Evolutionary conservation across 2,113 vertebrate species (phyloP).

Genomic region (Zosterops japonicus): DNA sequence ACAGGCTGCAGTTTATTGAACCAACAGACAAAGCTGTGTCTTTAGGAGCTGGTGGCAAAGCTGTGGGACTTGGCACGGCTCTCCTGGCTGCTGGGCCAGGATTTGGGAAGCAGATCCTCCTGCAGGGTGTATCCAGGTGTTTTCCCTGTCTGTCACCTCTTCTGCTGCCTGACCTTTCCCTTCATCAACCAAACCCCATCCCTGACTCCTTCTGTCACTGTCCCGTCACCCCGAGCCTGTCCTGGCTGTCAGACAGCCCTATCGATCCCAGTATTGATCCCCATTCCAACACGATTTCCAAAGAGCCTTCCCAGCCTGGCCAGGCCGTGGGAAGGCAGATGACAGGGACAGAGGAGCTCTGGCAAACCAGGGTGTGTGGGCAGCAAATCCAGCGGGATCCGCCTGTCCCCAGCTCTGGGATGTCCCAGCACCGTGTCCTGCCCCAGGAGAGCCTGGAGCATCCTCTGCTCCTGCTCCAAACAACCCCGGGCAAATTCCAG

Average conservation of each 20-base stretch:
- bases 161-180: neutral
- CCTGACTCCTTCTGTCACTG: neutral
- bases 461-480: neutral
- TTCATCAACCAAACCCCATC: fast-evolving
- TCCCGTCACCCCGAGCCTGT: neutral
- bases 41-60: neutral
- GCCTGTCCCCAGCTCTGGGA: neutral
- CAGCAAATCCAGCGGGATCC: neutral
- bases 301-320: neutral
- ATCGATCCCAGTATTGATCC: neutral
- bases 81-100: neutral
- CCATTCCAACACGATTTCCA: fast-evolving
- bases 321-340: neutral
- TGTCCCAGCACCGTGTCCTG: neutral
- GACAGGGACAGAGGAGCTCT: neutral
- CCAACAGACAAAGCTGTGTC: neutral
- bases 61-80: neutral
- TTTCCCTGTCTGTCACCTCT: neutral
- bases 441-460: fast-evolving
- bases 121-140: neutral
- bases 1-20: neutral
- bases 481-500: neutral
- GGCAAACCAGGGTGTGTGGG: fast-evolving
- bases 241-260: neutral
- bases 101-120: neutral